Base-by-base conservation (phyloP, 2,888 invertebrate species). In the Drosophila silvestris region DNA sequence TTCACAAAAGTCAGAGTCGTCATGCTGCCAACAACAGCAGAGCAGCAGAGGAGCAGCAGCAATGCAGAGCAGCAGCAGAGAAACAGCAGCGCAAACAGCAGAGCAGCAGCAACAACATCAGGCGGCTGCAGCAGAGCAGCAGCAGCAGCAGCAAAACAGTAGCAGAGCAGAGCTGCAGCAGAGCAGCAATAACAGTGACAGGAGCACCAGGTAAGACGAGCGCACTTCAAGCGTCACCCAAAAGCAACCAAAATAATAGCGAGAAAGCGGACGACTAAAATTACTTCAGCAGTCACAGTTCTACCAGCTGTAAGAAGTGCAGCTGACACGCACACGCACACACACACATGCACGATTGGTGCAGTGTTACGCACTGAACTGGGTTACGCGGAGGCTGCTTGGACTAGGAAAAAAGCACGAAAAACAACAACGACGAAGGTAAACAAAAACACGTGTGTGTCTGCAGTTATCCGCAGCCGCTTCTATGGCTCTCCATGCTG, bases 401-500 rank as follows among this genome's bases (percentile, higher is more conserved):
- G 72, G 72, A 62, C 61, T 54, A 62, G n/a, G 64, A 57, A 61
- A 74, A 39, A 57, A 56, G 28, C n/a, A 26, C 9, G 16, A 47
- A 79, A 58, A 32, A 22, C 77, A 87, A 85, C 80, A 80, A 79
- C 75, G 75, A 74, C 66, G 83, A 85, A 89, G 77, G 87, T 87
- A 87, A 87, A 87, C 87, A 87, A 87, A 87, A 89, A 89, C 87
- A 87, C 87, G 87, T 87, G 87, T 87, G 87, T 79, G 74, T 69
- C 74, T 62, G 59, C 66, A 57, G 14, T 73, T 83, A 89, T 87
- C 88, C 89, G 75, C 58, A 62, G 67, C 64, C 64, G 66, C 73
- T 71, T 59, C 6, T 63, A 67, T 47, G 19, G 19, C 28, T 10
- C 12, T 1, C 0, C 3, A 10, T 9, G 30, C 39, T 71, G 84